phyloP scores from a whole-genome alignment of 2,888 invertebrate genomes.

The Lasiommata megera region DNA sequence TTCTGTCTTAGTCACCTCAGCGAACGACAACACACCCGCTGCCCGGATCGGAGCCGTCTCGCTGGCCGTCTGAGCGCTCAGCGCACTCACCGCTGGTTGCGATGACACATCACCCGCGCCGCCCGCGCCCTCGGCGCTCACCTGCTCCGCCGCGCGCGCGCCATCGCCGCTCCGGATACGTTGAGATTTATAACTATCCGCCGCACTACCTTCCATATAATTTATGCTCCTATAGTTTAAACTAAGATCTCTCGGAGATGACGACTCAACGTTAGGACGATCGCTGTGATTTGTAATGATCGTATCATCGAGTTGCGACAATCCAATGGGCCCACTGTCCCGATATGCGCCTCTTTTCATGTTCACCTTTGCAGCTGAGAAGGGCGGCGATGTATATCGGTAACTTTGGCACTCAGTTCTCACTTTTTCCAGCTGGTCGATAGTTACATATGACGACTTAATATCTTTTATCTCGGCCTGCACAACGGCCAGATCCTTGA shows the following conservation, averaged over 20 bases:
- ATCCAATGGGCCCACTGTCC: not conserved
- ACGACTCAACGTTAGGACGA: not conserved
- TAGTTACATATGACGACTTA: conserved; percentile 12
- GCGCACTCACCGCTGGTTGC: no score
- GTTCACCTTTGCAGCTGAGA: conserved; percentile 8
- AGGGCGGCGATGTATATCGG: not conserved
- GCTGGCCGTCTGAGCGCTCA: no score
- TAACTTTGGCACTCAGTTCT: not conserved
- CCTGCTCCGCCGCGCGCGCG: no score
- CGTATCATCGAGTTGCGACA: not conserved
- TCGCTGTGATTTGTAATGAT: not conserved
- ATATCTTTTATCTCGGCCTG: conserved; percentile 11
- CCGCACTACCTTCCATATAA: not conserved
- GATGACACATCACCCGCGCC: no score
- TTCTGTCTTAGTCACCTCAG: no score
- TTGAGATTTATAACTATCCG: no score
- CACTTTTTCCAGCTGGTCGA: conserved; percentile 4
- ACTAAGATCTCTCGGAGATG: not conserved
- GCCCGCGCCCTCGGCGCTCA: no score
- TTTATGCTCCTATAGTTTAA: not conserved
- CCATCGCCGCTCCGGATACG: no score
- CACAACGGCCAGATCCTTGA: conserved; percentile 13
- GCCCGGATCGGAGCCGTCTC: no score
- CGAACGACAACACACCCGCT: no score
- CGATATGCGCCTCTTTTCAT: conserved; percentile 12